Evolutionary conservation across 2,797 vertebrate species (phyloP).

Genomic region (Dallia pectoralis): DNA sequence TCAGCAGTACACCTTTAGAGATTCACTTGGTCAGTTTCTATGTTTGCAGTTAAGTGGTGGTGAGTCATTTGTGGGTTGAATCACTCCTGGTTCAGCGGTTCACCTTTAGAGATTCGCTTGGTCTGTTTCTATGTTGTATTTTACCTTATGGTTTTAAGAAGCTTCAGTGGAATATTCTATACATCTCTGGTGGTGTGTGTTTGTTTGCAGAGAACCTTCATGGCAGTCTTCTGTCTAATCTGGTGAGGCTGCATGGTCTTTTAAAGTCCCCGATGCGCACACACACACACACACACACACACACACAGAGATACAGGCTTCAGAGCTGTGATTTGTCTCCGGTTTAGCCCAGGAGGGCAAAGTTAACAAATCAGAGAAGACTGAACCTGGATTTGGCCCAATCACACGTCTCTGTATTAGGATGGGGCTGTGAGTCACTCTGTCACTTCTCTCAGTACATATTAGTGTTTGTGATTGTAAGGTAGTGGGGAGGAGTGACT

Average conservation of each 20-base stretch:
- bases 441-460: slow-evolving; percentile 14
- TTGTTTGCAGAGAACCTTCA: not conserved
- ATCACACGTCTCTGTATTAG: slow-evolving; percentile 56
- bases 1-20: too few relatives aligned
- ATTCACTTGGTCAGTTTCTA: too few relatives aligned
- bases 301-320: not conserved
- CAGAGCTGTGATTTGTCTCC: not conserved
- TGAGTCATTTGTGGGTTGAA: slow-evolving; percentile 66
- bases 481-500: not conserved
- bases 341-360: slow-evolving; percentile 40
- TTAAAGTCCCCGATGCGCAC: not conserved
- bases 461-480: slow-evolving; percentile 7
- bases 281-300: not conserved
- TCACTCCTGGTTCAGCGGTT: slow-evolving; percentile 9
- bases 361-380: slow-evolving; percentile 38
- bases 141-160: not conserved
- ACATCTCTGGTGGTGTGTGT: slow-evolving; percentile 20
- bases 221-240: not conserved
- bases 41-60: too few relatives aligned
- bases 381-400: slow-evolving; percentile 40
- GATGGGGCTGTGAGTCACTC: slow-evolving; percentile 47
- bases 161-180: not conserved
- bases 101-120: slow-evolving; percentile 20
- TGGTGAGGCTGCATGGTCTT: not conserved
- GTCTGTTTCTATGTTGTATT: slow-evolving; percentile 4